Conservation (phyloP, 1,140 invertebrate genomes). For the roundworm (Caenorhabditis elegans) region WBcel235 BX284606.5:3773001-3773500, state of each 20-base stretch:
- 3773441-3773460: conserved; percentile 23
- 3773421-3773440: background rate
- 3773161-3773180: conserved; percentile 4
- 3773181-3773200: background rate
- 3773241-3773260: no score
- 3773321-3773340: conserved; percentile 25
- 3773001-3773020: conserved; percentile 8
- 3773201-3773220: background rate
- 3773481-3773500: background rate
- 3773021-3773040: background rate
- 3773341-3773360: conserved; percentile 24
- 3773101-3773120: conserved; percentile 32
- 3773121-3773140: background rate
- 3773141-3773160: conserved; percentile 25
- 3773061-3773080: background rate
- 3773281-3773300: no score
- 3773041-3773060: conserved; percentile 27
- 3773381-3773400: conserved; percentile 24
- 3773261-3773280: background rate
- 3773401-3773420: background rate
- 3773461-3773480: conserved; percentile 10
- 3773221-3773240: no score
- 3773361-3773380: background rate
- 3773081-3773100: conserved; percentile 7
- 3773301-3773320: background rate